Conservation (phyloP, 2,113 vertebrate species). For the Tyto alba region DNA sequence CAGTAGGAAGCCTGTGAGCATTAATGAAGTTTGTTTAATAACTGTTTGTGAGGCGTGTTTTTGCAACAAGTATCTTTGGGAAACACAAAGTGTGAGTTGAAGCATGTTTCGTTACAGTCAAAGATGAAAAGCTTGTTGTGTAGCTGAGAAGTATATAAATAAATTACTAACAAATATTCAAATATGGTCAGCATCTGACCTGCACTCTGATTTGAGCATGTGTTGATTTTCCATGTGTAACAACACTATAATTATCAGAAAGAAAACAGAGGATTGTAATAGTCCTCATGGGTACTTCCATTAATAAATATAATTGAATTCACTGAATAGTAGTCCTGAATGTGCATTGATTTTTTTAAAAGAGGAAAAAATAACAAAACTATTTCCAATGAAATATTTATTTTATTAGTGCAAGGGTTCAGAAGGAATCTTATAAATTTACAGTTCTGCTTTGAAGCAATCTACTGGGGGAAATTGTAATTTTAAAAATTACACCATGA, state of each 20-base stretch:
- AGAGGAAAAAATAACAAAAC: not conserved
- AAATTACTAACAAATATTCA: not conserved
- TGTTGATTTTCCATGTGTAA: not conserved
- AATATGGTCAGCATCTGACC: not conserved
- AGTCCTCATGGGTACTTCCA: not conserved
- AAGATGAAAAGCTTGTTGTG: not conserved
- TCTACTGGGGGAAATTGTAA: not conserved
- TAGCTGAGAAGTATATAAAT: not conserved
- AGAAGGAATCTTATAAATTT: not conserved
- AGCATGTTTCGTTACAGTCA: not conserved
- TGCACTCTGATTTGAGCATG: not conserved
- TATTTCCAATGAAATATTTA: slow-evolving; percentile 4
- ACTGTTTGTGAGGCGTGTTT: not conserved
- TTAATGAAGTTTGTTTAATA: not conserved
- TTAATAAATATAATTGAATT: slow-evolving; percentile 4
- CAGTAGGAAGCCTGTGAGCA: not conserved
- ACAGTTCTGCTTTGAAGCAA: not conserved
- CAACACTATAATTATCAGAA: not conserved
- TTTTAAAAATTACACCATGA: slow-evolving; percentile 12
- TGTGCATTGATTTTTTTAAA: not conserved
- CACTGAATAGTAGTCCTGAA: not conserved
- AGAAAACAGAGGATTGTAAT: not conserved
- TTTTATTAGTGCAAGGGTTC: not conserved
- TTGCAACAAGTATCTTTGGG: not conserved
- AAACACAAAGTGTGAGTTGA: not conserved